Percentiles rank a stretch among this genome's conserved stretches.
Evolutionary conservation across 2,797 vertebrate species (phyloP).

Genomic region (Lutjanus campechanus): DNA sequence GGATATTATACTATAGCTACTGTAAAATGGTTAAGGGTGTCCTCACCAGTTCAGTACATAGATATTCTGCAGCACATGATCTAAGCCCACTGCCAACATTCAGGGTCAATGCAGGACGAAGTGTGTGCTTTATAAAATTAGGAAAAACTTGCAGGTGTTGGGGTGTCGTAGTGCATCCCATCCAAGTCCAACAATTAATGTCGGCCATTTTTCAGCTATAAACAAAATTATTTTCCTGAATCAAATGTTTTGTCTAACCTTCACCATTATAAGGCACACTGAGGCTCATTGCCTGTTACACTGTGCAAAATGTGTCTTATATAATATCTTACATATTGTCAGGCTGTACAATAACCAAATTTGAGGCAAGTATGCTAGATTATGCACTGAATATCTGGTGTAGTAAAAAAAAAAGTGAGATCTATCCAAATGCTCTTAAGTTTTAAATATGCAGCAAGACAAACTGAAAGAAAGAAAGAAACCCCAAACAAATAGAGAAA

Average conservation of each 20-base stretch:
- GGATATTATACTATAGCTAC: no score
- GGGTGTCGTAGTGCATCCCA: not conserved
- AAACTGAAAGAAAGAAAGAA: not conserved
- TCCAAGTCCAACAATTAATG: not conserved
- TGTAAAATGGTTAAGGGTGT: not conserved
- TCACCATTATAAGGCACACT: no score
- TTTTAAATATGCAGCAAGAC: no score
- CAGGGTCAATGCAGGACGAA: not conserved
- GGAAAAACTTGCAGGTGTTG: not conserved
- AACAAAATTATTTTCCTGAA: no score
- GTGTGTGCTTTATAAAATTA: not conserved
- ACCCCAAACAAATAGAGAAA: not conserved
- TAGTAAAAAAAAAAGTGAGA: not conserved
- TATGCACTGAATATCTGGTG: not conserved
- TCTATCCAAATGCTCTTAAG: no score
- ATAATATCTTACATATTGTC: slow-evolving; percentile 15
- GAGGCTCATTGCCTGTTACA: no score
- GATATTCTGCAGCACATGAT: slow-evolving; percentile 3
- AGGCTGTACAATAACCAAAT: not conserved
- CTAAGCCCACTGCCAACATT: not conserved
- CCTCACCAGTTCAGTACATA: not conserved
- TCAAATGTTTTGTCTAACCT: no score
- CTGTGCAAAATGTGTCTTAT: no score
- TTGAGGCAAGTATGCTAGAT: not conserved
- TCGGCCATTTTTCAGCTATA: no score